Conservation (phyloP, 2,888 invertebrate species). For the Perithous albicinctus region DNA sequence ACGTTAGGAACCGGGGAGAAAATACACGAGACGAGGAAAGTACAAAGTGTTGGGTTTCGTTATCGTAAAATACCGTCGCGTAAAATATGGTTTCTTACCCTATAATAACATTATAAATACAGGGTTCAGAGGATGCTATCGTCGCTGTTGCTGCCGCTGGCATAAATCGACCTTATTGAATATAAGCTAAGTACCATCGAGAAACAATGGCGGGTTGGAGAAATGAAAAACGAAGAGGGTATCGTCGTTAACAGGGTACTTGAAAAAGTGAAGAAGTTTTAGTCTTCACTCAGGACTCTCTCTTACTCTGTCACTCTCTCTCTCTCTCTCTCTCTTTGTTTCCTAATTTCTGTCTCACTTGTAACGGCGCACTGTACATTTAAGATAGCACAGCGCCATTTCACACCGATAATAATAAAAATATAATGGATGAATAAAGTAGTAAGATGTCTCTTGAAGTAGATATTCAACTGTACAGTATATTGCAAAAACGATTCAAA, state of each 20-base stretch:
- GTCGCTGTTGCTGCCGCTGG: conserved; percentile 1
- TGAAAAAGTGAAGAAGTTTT: conserved; percentile 17
- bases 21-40: conserved; percentile 4
- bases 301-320: not conserved
- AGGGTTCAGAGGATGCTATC: not conserved
- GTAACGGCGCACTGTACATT: not conserved
- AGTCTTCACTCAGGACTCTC: conserved; percentile 12
- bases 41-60: conserved; percentile 5
- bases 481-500: too few species aligned
- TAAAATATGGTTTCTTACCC: not conserved
- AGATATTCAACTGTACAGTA: not conserved
- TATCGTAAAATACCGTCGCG: conserved; percentile 39
- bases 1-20: not conserved
- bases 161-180: conserved; percentile 33
- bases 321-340: not conserved
- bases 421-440: not conserved
- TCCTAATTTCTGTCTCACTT: not conserved
- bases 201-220: conserved; percentile 16
- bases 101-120: conserved; percentile 28
- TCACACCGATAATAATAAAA: not conserved
- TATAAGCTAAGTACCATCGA: conserved; percentile 26
- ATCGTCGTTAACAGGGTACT: conserved; percentile 32
- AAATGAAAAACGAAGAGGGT: not conserved
- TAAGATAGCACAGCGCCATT: not conserved
- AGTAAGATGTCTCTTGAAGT: not conserved